Conservation (phyloP, 2,113 vertebrate genomes). For the Xyliphius kryptos region DNA sequence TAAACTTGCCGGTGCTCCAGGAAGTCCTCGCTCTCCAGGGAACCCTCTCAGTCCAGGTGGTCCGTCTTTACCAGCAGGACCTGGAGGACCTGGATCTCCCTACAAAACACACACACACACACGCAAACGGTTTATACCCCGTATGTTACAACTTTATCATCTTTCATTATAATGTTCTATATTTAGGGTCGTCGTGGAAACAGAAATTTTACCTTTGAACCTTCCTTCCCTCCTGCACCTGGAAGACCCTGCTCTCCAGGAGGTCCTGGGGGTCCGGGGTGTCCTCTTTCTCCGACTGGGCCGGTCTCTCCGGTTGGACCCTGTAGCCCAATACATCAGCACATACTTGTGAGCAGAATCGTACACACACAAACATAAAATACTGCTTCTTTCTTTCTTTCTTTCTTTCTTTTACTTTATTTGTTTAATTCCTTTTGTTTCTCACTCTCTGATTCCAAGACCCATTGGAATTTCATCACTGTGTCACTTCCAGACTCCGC, state of each 20-base stretch:
- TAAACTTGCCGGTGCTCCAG: constrained; percentile 78
- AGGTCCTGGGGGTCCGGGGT: constrained; percentile 90
- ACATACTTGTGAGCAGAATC: too few species aligned
- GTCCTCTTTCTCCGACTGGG: constrained; percentile 90
- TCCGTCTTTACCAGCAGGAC: constrained; percentile 86
- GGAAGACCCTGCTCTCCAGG: constrained; percentile 96
- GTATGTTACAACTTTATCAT: neutral
- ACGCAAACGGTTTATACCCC: too few species aligned
- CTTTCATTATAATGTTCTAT: too few species aligned
- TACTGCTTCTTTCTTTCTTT: too few species aligned
- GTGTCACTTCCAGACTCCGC: too few species aligned
- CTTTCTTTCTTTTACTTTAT: too few species aligned
- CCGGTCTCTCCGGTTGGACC: constrained; percentile 94
- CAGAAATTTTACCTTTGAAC: constrained; percentile 79
- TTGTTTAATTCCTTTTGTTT: too few species aligned
- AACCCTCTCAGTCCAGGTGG: constrained; percentile 90
- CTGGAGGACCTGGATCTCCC: constrained; percentile 92
- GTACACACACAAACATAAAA: too few species aligned
- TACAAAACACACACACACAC: constrained; percentile 53
- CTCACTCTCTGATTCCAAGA: too few species aligned
- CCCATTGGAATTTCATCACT: too few species aligned
- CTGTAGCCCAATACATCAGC: too few species aligned
- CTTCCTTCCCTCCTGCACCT: constrained; percentile 93
- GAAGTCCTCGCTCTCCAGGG: constrained; percentile 90
- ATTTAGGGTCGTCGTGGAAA: too few species aligned